Evolutionary conservation across 2,113 vertebrate genomes (phyloP).

Genomic region (Tetrax tetrax): DNA sequence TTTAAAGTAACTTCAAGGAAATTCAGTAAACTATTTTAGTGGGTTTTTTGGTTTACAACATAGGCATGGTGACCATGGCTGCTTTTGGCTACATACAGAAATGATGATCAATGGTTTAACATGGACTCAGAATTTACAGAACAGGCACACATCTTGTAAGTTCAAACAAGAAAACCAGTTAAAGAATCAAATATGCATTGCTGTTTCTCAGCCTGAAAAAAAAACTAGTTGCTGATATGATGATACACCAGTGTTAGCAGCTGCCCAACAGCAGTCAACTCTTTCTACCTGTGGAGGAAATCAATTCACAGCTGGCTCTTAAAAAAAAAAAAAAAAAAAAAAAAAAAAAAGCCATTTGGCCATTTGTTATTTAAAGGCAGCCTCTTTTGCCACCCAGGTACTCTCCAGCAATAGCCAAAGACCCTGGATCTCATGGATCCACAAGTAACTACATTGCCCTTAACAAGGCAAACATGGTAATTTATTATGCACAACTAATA

Average conservation of each 20-base stretch:
- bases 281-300: not conserved
- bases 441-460: not conserved
- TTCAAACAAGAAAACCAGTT: not conserved
- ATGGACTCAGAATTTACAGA: not conserved
- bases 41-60: not conserved
- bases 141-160: not conserved
- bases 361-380: not conserved
- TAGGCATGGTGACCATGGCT: not conserved
- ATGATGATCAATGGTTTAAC: not conserved
- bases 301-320: not conserved
- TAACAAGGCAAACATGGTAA: not conserved
- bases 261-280: not conserved
- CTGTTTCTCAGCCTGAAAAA: not conserved
- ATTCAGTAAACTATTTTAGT: not conserved
- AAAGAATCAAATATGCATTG: not conserved
- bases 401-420: not conserved
- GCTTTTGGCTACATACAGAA: fast-evolving
- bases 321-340: not conserved
- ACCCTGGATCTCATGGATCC: not conserved
- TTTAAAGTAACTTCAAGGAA: not conserved
- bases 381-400: not conserved
- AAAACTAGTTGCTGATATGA: not conserved
- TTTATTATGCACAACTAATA: not conserved
- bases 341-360: not conserved
- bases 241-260: not conserved